Evolutionary conservation across 2,113 vertebrate species (phyloP).

Genomic region (Philantomba maxwellii): DNA sequence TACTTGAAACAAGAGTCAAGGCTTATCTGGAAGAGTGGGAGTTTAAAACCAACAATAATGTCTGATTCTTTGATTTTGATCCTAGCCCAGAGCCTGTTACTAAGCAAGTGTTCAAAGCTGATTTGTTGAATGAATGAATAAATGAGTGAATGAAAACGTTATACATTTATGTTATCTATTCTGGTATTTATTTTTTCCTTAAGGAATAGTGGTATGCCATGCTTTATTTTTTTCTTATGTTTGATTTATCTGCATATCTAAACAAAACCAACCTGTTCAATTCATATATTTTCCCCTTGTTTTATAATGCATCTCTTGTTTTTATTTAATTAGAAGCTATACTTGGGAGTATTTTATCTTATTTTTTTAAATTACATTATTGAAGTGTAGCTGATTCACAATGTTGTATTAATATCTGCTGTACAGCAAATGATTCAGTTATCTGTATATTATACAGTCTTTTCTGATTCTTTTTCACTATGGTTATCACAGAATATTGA

Average conservation of each 20-base stretch:
- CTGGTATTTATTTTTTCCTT: not conserved
- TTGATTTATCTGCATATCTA: not conserved
- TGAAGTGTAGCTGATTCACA: not conserved
- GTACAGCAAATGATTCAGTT: not conserved
- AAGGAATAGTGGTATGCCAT: not conserved
- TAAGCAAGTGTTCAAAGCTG: not conserved
- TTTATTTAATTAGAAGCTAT: not conserved
- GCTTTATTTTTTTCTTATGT: not conserved
- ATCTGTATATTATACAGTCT: not conserved
- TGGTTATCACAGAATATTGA: not conserved
- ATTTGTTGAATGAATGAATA: not conserved
- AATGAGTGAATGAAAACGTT: not conserved
- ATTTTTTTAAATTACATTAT: not conserved
- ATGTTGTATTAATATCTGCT: not conserved
- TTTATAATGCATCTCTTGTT: not conserved
- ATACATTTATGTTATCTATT: not conserved
- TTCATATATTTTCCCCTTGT: not conserved
- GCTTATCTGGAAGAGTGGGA: not conserved
- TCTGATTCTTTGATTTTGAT: not conserved
- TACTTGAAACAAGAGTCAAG: not conserved
- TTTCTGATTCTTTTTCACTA: not conserved
- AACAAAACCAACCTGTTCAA: not conserved
- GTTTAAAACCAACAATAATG: not conserved
- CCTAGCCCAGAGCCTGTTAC: not conserved
- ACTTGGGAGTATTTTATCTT: not conserved